Evolutionary conservation across 2,113 vertebrate species (phyloP), one percentile per base, ranked within the genome.

Genomic region (Nothoprocta perdicaria): DNA sequence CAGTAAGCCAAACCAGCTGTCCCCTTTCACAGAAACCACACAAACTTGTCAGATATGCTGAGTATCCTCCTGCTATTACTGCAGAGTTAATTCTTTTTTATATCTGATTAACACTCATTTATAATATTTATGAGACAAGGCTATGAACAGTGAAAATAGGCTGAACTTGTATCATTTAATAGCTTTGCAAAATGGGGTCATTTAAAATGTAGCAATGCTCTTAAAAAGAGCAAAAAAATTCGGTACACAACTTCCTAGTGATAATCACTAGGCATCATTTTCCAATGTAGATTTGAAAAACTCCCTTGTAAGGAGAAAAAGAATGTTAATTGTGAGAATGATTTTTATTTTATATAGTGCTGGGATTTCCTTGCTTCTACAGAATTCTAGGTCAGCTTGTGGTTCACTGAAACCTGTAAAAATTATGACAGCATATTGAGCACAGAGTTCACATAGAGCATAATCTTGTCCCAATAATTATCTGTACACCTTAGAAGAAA

Each of bases 31-130:
- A 75, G 46, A 22, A 69, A 85, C 63, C 31, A n/a, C 19, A 61
- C 3, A 46, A 61, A 62, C 61, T 88, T 92, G 90, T 65, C 83
- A 94, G 83, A 92, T 45, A 61, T 50, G 38, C 24, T 74, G 76
- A 60, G 82, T 63, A 23, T 50, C 35, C 55, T 61, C 58, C 89
- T 95, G 9, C 65, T 89, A 3, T 40, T 78, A 41, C 52, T 94
- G 61, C 91, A 67, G 55, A 67, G 23, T 63, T 85, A n/a, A 4
- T 3, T 16, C 23, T 38, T 74, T 55, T 66, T 77, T 27, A 41
- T 80, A 5, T 84, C 60, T 83, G 83, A 27, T 38, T 77, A 50
- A 81, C 6, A 5, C 11, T 91, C 27, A n/a, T 77, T 89, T 80
- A 33, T 89, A 45, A 83, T 33, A 27, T 52, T 92, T 71, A 46